A percentile compares a stretch with the other conserved stretches of the same genome.
Conservation (phyloP, 2,888 invertebrate species). For the Hemistola chrysoprasaria region DNA sequence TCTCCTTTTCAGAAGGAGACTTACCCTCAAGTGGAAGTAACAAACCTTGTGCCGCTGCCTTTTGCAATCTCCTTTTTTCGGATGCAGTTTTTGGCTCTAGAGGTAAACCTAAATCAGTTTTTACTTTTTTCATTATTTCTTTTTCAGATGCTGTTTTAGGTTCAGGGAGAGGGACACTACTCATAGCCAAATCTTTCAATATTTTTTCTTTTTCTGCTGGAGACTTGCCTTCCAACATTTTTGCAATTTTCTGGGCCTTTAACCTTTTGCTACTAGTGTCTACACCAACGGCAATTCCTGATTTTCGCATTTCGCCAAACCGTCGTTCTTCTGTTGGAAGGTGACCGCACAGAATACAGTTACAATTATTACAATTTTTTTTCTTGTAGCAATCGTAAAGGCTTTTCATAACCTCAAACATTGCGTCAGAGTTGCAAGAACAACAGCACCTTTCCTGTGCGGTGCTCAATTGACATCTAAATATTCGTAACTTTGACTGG, state of each 20-base stretch:
- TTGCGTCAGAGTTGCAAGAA: conserved; percentile 64
- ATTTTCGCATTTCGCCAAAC: conserved; percentile 27
- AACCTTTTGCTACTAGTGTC: conserved; percentile 17
- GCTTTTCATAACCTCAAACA: conserved; percentile 71
- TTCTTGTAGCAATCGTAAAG: conserved; percentile 67
- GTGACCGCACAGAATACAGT: conserved; percentile 61
- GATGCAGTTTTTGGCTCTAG: conserved; percentile 37
- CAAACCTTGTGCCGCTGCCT: conserved; percentile 32
- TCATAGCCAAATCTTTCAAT: conserved; percentile 22
- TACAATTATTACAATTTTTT: conserved; percentile 60
- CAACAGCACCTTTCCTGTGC: conserved; percentile 54
- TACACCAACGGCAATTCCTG: conserved; percentile 9
- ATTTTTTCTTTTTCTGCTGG: conserved; percentile 33
- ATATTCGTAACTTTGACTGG: conserved; percentile 30
- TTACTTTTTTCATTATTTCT: conserved; percentile 17
- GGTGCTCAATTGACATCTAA: conserved; percentile 48
- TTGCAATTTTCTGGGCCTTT: conserved; percentile 12
- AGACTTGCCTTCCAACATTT: conserved; percentile 24
- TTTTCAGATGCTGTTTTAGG: conserved; percentile 27
- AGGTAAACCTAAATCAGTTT: conserved; percentile 34
- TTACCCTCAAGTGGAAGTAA: conserved; percentile 30
- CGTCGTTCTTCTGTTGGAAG: conserved; percentile 36
- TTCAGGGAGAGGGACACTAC: conserved; percentile 27
- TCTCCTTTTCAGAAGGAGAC: conserved; percentile 31
- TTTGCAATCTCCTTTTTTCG: conserved; percentile 26